A percentile compares a stretch with the other conserved stretches of the same genome.
Conservation (phyloP, 2,113 vertebrate species). For the Epinephelus cyanopodus region DNA sequence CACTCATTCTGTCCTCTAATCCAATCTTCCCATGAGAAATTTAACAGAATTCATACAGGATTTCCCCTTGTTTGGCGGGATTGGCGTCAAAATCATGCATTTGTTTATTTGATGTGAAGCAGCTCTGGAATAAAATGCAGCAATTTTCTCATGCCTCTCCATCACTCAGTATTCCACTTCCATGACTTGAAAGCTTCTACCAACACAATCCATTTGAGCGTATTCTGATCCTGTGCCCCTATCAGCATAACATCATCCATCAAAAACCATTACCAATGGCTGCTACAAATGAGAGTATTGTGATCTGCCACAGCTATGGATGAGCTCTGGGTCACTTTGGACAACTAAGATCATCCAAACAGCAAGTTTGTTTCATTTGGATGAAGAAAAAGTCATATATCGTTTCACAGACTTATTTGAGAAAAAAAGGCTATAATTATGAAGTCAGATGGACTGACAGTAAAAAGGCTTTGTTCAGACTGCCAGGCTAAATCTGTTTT, state of each 20-base stretch:
- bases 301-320: not conserved
- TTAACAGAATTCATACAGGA: not conserved
- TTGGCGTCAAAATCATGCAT: not conserved
- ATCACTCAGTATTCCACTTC: constrained; percentile 4
- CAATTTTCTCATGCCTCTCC: not conserved
- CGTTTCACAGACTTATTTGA: no score
- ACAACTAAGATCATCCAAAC: not conserved
- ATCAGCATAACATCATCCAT: not conserved
- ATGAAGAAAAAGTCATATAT: no score
- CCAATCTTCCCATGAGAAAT: constrained; percentile 28
- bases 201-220: not conserved
- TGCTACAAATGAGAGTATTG: not conserved
- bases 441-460: no score
- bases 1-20: constrained; percentile 1
- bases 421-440: no score
- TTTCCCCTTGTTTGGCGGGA: not conserved
- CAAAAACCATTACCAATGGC: not conserved
- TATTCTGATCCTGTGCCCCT: not conserved
- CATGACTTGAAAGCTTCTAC: not conserved
- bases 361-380: no score
- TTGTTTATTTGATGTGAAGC: not conserved
- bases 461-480: no score
- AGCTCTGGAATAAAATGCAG: not conserved
- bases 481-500: no score
- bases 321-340: not conserved